Conservation (phyloP, 2,888 invertebrate genomes). For the Drosophila longiperda region DNA sequence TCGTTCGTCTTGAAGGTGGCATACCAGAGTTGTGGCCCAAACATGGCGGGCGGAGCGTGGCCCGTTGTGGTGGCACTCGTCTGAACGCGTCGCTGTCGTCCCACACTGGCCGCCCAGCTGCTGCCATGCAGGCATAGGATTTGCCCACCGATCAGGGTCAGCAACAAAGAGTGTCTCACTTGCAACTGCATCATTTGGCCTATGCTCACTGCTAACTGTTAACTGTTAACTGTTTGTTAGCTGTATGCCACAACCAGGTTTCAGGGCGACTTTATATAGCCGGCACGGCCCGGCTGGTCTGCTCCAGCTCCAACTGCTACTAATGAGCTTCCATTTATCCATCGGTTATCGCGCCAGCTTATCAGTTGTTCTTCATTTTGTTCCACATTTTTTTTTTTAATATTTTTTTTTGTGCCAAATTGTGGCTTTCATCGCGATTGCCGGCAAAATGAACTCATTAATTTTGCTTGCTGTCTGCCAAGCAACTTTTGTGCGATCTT, state of each 20-base stretch:
- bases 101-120: conserved; percentile 27
- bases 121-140: neutral
- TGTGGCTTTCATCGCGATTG: conserved; percentile 73
- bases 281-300: too few relatives aligned
- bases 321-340: conserved; percentile 69
- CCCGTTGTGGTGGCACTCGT: conserved; percentile 30
- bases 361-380: conserved; percentile 39
- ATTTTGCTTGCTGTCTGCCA: conserved; percentile 40
- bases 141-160: conserved; percentile 24
- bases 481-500: conserved; percentile 31
- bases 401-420: conserved; percentile 17
- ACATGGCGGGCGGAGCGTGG: neutral
- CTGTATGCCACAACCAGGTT: conserved; percentile 20
- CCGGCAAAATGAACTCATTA: conserved; percentile 51
- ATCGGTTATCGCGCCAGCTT: conserved; percentile 56
- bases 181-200: conserved; percentile 18
- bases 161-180: conserved; percentile 1
- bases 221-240: conserved; percentile 7
- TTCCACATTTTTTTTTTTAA: neutral
- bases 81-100: conserved; percentile 32
- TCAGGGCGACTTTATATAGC: conserved; percentile 36
- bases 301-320: conserved; percentile 20
- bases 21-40: conserved; percentile 30
- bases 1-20: conserved; percentile 40
- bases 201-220: neutral